Evolutionary conservation across 2,797 vertebrate genomes (phyloP).

Genomic region (Threskiornis aethiopicus): DNA sequence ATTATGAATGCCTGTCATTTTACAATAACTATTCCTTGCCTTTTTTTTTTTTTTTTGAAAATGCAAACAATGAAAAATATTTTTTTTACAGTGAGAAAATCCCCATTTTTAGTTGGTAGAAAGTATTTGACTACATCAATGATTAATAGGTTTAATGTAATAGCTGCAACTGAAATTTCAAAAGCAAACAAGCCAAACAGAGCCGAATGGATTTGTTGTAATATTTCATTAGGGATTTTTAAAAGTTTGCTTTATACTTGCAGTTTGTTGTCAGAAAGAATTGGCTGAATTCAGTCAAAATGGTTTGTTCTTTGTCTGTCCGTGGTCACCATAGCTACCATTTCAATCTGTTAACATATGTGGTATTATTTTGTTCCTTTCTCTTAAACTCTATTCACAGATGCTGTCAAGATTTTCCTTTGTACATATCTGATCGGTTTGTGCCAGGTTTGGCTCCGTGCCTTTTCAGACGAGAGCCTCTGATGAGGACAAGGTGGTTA

Average conservation of each 20-base stretch:
- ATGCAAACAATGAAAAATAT: neutral
- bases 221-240: slow-evolving; percentile 41
- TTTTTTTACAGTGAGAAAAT: neutral
- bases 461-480: neutral
- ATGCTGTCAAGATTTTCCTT: slow-evolving; percentile 64
- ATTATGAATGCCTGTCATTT: slow-evolving; percentile 24
- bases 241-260: slow-evolving; percentile 59
- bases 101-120: neutral
- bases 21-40: neutral
- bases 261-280: slow-evolving; percentile 55
- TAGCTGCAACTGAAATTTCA: slow-evolving; percentile 16
- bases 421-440: neutral
- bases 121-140: neutral
- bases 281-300: slow-evolving; percentile 51
- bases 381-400: slow-evolving; percentile 63
- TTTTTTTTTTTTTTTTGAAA: neutral
- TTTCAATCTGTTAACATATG: slow-evolving; percentile 70
- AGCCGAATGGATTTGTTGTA: neutral
- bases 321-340: slow-evolving; percentile 72
- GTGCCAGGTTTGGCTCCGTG: neutral
- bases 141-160: slow-evolving; percentile 35
- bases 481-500: neutral
- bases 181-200: slow-evolving; percentile 26
- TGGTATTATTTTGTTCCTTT: slow-evolving; percentile 67
- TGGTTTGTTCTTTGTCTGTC: slow-evolving; percentile 67